These are phyloP conservation scores for Pangasius krempfi DNA, from an alignment of 2,797 vertebrate species.

Conservation along the genomic window DNA sequence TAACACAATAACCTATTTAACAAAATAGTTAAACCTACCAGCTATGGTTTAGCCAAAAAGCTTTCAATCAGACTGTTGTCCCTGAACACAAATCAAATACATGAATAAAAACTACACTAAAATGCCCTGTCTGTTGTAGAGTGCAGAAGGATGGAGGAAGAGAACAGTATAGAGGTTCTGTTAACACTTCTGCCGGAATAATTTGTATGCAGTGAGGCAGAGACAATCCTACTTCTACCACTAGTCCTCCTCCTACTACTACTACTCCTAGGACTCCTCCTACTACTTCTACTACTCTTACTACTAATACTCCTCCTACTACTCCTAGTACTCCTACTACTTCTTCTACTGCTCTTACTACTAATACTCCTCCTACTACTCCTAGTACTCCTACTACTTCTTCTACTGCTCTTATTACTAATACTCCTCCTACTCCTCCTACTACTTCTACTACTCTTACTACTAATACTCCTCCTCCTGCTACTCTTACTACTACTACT, in stretches of 20 bases:
- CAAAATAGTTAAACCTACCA: background rate
- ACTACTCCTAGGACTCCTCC: background rate
- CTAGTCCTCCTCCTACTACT: background rate
- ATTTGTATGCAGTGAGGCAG: background rate
- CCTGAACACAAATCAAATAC: background rate
- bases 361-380: background rate
- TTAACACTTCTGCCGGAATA: background rate
- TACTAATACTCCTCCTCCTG: background rate
- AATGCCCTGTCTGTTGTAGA: background rate
- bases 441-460: background rate
- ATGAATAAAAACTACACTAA: background rate
- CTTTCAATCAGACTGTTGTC: background rate
- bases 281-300: background rate
- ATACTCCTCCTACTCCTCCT: background rate
- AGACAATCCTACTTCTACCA: background rate
- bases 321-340: background rate
- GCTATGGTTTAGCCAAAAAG: background rate
- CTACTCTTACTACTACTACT: background rate
- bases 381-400: background rate
- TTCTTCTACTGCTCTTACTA: background rate
- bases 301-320: background rate
- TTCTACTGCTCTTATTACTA: background rate
- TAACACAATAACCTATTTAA: background rate
- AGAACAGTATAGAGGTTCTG: background rate
- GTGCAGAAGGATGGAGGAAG: background rate